Percentiles rank a stretch among this genome's conserved stretches.
phyloP scores from a whole-genome alignment of 92 coral and sea anemone species.

The Chrysogorgia sp. region DNA sequence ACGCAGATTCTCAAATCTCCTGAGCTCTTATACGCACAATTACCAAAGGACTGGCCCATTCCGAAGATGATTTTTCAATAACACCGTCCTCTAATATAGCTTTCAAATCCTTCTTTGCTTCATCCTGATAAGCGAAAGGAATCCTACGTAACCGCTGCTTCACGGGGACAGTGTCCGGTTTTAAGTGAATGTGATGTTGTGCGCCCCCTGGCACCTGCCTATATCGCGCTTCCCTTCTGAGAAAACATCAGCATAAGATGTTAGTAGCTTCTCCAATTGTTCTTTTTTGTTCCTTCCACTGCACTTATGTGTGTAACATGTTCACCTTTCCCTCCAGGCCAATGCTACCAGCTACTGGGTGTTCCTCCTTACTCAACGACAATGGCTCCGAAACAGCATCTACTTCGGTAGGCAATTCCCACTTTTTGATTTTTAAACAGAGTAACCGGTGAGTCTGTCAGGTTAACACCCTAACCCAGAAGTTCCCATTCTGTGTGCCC shows the following conservation, averaged over 20 bases:
- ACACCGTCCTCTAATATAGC: conserved; percentile 56
- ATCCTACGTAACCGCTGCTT: conserved; percentile 37
- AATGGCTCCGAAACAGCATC: conserved; percentile 49
- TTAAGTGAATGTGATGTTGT: conserved; percentile 52
- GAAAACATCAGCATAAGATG: conserved; percentile 49
- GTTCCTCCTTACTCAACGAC: no score
- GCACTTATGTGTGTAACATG: not conserved
- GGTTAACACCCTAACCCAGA: conserved; percentile 57
- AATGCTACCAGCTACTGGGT: no score
- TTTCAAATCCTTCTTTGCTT: conserved; percentile 46
- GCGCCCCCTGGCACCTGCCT: no score
- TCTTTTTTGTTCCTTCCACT: not conserved
- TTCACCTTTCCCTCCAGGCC: conserved; percentile 17
- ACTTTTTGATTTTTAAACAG: conserved; percentile 52
- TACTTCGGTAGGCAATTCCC: conserved; percentile 43
- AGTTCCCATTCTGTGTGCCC: conserved; percentile 47
- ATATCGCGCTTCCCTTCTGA: no score
- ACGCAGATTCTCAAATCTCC: conserved; percentile 56
- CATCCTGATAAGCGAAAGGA: conserved; percentile 46
- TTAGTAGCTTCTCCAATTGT: conserved; percentile 40
- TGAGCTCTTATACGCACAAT: conserved; percentile 38
- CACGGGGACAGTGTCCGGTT: conserved; percentile 41
- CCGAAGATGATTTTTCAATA: conserved; percentile 56
- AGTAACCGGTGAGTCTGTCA: conserved; percentile 30
- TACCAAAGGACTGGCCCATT: conserved; percentile 57